A percentile compares a stretch with the other conserved stretches of the same genome.
phyloP scores from a whole-genome alignment of 2,888 invertebrate genomes.

The Augiades crinisus region DNA sequence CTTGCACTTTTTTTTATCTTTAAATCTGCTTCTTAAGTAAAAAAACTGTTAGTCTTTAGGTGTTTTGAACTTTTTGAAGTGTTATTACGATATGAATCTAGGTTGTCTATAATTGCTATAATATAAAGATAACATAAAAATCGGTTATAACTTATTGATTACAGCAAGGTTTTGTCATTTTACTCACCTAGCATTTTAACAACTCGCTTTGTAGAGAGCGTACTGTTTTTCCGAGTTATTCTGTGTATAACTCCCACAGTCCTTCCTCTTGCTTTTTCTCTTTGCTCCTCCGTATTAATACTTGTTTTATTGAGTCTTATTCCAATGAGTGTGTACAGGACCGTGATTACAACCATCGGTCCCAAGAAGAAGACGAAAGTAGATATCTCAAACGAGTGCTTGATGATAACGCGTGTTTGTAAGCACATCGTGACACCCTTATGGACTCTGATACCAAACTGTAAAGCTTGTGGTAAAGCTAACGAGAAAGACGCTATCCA shows the following conservation, averaged over 20 bases:
- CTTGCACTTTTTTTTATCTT: no score
- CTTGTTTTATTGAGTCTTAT: conserved; percentile 79
- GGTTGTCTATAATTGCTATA: no score
- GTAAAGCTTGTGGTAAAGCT: conserved; percentile 86
- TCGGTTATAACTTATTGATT: no score
- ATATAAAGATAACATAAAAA: no score
- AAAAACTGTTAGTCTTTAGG: no score
- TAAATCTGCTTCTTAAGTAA: no score
- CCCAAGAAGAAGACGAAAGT: conserved; percentile 87
- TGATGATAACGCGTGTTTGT: conserved; percentile 73
- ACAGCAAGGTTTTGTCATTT: background rate
- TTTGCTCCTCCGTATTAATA: conserved; percentile 48
- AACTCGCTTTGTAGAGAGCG: conserved; percentile 85
- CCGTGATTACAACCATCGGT: conserved; percentile 88
- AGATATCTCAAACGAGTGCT: conserved; percentile 86
- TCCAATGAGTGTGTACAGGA: conserved; percentile 86
- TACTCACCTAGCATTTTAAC: conserved; percentile 89
- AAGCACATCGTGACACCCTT: conserved; percentile 69
- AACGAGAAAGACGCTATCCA: conserved; percentile 90
- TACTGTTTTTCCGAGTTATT: conserved; percentile 57
- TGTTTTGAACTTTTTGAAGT: no score
- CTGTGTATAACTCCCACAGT: conserved; percentile 45
- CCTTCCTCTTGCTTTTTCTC: conserved; percentile 43
- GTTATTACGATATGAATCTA: no score
- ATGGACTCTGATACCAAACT: conserved; percentile 64